Base-by-base conservation (phyloP, 2,113 vertebrate genomes). In the Hassar affinis region DNA sequence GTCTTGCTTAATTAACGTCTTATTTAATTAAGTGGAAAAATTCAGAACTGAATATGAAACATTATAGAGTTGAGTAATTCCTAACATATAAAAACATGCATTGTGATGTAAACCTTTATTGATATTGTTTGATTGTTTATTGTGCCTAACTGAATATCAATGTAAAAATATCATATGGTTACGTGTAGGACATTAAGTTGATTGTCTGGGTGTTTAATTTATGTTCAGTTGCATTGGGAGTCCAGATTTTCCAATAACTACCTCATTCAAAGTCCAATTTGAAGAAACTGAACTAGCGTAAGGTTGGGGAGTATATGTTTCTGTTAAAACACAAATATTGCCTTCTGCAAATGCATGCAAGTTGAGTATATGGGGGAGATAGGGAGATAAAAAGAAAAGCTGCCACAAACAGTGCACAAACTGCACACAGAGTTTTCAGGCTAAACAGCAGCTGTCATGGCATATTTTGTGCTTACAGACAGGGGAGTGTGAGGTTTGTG, bases 391-490 rank as follows among this genome's bases (percentile, higher is more conserved):
- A 6, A 68, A 22, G 1, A 25, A 0, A 18, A 42, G 64, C 35
- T 68, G 35, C 33, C 33, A 42, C 33, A 11, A 22, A n/a, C n/a
- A 22, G 35, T 68, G 33, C 64, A 68, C 35, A 38, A 42, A 68
- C 64, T 42, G 20, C 64, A 68, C 1, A 30, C 20, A 66, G 61
- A 35, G n/a, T 27, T 64, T 68, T 74, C 10, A 62, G 64, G 47
- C 78, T 64, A 66, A 61, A 12, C 80, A 75, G 68, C n/a, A 76
- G 17, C 57, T 83, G 68, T 76, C 66, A 80, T 20, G 61, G 51
- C 57, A 20, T 35, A 9, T 25, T 71, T 57, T 54, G 69, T 9
- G n/a, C 49, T 33, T 11, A 11, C n/a, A 66, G n/a, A 30, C 35
- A 49, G 35, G 25, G 9, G 42, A 30, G 49, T 47, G 57, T 38